Percentiles rank a stretch among this genome's conserved stretches.
These are phyloP conservation scores for Entomobrya proxima DNA, from an alignment of 2,888 invertebrate genomes.

Conservation along the genomic window DNA sequence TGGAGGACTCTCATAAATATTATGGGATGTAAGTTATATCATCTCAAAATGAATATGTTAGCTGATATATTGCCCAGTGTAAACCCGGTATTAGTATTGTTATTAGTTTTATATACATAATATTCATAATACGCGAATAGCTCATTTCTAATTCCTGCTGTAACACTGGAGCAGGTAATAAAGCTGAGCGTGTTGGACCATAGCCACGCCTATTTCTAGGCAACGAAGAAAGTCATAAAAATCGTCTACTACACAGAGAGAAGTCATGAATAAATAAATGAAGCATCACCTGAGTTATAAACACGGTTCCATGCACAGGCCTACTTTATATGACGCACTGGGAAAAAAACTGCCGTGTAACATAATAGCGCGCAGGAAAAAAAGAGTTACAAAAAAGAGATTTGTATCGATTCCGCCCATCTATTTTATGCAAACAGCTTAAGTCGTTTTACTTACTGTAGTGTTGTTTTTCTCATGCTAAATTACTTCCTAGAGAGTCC, in stretches of 20 bases:
- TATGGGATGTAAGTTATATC: background rate
- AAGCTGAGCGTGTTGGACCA: constrained; percentile 30
- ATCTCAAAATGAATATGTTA: background rate
- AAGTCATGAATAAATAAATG: constrained; percentile 69
- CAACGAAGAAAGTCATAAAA: constrained; percentile 68
- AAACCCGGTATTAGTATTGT: background rate
- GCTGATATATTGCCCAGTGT: background rate
- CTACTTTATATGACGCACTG: background rate
- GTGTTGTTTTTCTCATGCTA: constrained; percentile 62
- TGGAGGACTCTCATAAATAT: constrained; percentile 11
- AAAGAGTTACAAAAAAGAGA: constrained; percentile 46
- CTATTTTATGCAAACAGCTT: constrained; percentile 65
- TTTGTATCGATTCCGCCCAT: constrained; percentile 68
- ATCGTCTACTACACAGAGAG: constrained; percentile 54
- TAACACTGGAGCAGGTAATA: constrained; percentile 23
- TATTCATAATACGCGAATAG: constrained; percentile 28
- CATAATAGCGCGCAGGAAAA: constrained; percentile 4
- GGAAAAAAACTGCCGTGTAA: background rate
- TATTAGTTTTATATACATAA: constrained; percentile 15
- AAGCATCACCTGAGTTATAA: constrained; percentile 63
- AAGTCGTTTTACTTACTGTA: constrained; percentile 63
- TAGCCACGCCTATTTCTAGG: constrained; percentile 59
- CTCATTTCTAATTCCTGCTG: constrained; percentile 46
- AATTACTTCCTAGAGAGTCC: constrained; percentile 66
- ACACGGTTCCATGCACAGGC: background rate